phyloP scores from a whole-genome alignment of 2,888 invertebrate species.

The Dendrolimus houi region DNA sequence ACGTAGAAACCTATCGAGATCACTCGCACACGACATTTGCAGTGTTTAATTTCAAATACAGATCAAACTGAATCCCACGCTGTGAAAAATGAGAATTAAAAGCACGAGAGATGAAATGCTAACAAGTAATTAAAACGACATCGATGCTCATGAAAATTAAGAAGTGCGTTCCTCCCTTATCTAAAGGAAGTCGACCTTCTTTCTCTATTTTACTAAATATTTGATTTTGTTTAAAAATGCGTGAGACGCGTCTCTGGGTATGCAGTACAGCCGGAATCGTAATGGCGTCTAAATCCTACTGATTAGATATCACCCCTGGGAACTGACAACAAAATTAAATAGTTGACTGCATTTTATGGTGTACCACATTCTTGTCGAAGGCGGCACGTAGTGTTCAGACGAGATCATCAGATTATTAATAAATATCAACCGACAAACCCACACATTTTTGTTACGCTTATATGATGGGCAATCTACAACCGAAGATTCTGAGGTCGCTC shows the following conservation, averaged over 20 bases:
- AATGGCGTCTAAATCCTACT: constrained; percentile 55
- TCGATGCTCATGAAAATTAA: constrained; percentile 32
- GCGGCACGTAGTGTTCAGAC: too few relatives aligned
- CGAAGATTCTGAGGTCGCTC: too few relatives aligned
- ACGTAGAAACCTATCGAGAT: too few relatives aligned
- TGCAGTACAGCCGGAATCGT: constrained; percentile 45
- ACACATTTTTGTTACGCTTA: too few relatives aligned
- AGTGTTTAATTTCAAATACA: too few relatives aligned
- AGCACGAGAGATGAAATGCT: not conserved
- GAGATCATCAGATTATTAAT: too few relatives aligned
- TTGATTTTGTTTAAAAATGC: constrained; percentile 57
- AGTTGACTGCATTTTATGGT: constrained; percentile 38
- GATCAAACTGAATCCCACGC: too few relatives aligned
- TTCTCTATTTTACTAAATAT: constrained; percentile 63
- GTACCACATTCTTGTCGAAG: constrained; percentile 20
- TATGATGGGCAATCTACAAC: too few relatives aligned
- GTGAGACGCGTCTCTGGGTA: constrained; percentile 29
- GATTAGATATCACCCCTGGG: constrained; percentile 71
- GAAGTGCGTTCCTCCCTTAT: constrained; percentile 32
- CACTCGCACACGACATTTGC: too few relatives aligned
- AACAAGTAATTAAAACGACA: not conserved
- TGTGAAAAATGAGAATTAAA: too few relatives aligned
- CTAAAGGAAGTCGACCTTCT: constrained; percentile 48
- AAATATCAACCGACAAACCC: too few relatives aligned
- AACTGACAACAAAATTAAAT: constrained; percentile 57